Base-by-base conservation (phyloP, 1,140 invertebrate genomes). In the Drosophila prosaltans region DNA sequence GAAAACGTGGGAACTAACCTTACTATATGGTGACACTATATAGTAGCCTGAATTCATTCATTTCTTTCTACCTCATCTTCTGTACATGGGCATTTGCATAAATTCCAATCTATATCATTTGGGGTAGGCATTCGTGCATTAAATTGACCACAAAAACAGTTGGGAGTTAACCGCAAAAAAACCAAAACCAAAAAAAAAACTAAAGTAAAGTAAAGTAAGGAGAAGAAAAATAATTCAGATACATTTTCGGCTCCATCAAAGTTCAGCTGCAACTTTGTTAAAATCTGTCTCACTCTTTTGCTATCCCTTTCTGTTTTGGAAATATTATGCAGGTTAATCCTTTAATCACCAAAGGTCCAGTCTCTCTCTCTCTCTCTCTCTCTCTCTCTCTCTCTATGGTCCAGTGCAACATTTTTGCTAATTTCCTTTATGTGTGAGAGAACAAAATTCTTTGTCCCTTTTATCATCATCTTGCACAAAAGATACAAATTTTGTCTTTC, bases 291-390 rank as follows among this genome's bases (percentile, higher is more conserved):
- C 21, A 2, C 51, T 40, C n/a, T 8, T 11, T 58, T 7, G 45
- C 32, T 7, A 36, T 51, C 45, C n/a, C 45, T 51, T 51, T 71
- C 55, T 74, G 78, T 86, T 88, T 89, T 80, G 83, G 74, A 88
- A 88, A 88, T 88, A 88, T 88, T 88, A 88, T 88, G 83, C 80
- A 78, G 73, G 60, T 69, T 88, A 88, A 88, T 89, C 83, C 80
- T 82, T 84, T 88, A 88, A 88, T 89, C 83, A 78, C 84, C 68
- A 32, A 41, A 16, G 60, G 68, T 77, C 57, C 65, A n/a, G 21
- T 62, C 16, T 16, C 16, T 16, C 16, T 16, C 16, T 16, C 0
- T 16, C 16, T 16, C 16, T 16, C 16, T 16, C 16, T 16, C 16
- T 16, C 16, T 16, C 16, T 16, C 16, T 16, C 16, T 16, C 16